Conservation (phyloP, 2,888 invertebrate genomes). For the Heliconius hortense region DNA sequence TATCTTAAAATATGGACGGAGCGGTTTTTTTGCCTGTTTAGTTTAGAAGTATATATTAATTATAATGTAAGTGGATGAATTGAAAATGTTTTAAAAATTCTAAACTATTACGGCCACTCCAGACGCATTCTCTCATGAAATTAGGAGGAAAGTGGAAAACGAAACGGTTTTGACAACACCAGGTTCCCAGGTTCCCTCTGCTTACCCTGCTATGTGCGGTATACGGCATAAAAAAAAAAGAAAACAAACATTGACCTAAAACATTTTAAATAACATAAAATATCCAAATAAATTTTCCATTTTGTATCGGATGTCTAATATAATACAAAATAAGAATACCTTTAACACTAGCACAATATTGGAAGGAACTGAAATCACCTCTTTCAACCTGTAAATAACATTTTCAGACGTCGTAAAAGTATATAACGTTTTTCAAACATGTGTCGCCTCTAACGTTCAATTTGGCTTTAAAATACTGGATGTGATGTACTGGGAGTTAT, state of each 20-base stretch:
- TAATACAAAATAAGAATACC: slow-evolving; percentile 48
- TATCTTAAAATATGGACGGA: too few species aligned
- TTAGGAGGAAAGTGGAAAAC: too few species aligned
- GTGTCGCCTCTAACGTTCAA: slow-evolving; percentile 47
- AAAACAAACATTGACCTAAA: background rate
- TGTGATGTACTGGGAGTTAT: background rate
- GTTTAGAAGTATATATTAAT: too few species aligned
- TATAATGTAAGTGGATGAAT: too few species aligned
- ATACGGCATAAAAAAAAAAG: background rate
- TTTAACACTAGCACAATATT: slow-evolving; percentile 47
- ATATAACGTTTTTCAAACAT: slow-evolving; percentile 56
- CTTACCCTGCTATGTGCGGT: too few species aligned
- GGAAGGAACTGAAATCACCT: slow-evolving; percentile 60
- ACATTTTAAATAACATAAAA: slow-evolving; percentile 1
- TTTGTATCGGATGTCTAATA: slow-evolving; percentile 45
- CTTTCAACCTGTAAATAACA: slow-evolving; percentile 64
- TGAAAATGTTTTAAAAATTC: too few species aligned
- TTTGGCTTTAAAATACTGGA: slow-evolving; percentile 33
- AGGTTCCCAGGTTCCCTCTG: too few species aligned
- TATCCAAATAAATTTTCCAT: slow-evolving; percentile 41
- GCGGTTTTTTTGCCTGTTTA: too few species aligned
- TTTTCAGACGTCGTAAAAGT: slow-evolving; percentile 64
- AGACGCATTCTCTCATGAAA: too few species aligned
- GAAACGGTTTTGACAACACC: too few species aligned
- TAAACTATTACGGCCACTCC: too few species aligned